Evolutionary conservation across 2,888 invertebrate genomes (phyloP).

Genomic region (Aleiodes alternator): DNA sequence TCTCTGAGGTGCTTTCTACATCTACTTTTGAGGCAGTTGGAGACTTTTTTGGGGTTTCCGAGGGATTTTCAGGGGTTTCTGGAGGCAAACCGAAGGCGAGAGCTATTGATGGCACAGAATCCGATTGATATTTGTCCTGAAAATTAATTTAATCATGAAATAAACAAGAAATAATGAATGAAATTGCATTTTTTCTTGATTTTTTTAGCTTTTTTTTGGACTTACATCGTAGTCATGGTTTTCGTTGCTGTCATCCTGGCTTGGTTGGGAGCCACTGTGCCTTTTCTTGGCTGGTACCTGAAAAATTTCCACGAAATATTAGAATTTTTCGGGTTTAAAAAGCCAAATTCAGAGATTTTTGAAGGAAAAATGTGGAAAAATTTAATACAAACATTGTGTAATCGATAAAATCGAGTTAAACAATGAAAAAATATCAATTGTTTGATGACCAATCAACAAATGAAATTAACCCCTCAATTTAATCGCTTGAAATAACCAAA

Average conservation of each 20-base stretch:
- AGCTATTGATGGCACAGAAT: slow-evolving; percentile 14
- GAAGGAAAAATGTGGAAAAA: background rate
- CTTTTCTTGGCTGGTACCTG: slow-evolving; percentile 11
- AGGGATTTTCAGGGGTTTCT: slow-evolving; percentile 20
- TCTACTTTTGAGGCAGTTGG: slow-evolving; percentile 38
- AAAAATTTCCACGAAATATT: background rate
- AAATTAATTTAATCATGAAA: slow-evolving; percentile 33
- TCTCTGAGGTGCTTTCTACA: slow-evolving; percentile 42
- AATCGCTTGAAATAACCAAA: background rate
- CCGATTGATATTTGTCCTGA: slow-evolving; percentile 56
- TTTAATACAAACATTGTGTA: background rate
- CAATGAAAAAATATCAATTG: background rate
- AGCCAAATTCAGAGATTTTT: background rate
- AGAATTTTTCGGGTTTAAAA: background rate
- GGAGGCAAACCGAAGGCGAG: slow-evolving; percentile 12
- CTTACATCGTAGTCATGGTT: slow-evolving; percentile 7
- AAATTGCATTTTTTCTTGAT: background rate
- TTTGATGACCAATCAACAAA: background rate
- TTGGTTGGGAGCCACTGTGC: background rate
- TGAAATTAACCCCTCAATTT: background rate
- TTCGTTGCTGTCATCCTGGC: background rate
- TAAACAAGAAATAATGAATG: background rate
- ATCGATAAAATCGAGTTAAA: no score
- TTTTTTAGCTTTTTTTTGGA: background rate
- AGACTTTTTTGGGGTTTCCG: slow-evolving; percentile 5